A percentile compares a stretch with the other conserved stretches of the same genome.
phyloP scores from a whole-genome alignment of 2,888 invertebrate genomes.

The Halocaridina rubra region DNA sequence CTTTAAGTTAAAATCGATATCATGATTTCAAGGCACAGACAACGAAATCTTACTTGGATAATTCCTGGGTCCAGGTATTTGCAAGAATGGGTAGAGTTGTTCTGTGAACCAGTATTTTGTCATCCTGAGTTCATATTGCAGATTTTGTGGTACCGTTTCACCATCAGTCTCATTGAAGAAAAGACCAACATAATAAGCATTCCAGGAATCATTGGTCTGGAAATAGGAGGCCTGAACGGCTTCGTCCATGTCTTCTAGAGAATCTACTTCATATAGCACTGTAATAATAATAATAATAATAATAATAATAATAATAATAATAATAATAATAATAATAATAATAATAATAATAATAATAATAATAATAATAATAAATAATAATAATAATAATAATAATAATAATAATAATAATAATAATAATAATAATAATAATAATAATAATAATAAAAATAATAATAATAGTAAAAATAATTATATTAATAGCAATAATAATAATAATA shows the following conservation, averaged over 20 bases:
- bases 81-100: constrained; percentile 34
- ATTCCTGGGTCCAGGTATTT: constrained; percentile 52
- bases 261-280: not conserved
- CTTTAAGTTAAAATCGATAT: no score
- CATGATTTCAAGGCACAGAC: no score
- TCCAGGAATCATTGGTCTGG: not conserved
- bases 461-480: no score
- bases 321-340: no score
- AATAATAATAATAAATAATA: no score
- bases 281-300: not conserved
- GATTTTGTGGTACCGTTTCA: not conserved
- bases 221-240: constrained; percentile 41
- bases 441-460: not conserved
- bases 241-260: constrained; percentile 42
- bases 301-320: not conserved
- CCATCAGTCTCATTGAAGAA: constrained; percentile 36
- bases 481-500: no score
- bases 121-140: constrained; percentile 40
- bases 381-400: no score
- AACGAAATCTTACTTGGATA: constrained; percentile 22
- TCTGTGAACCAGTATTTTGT: constrained; percentile 43
- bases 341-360: no score
- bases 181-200: constrained; percentile 24
- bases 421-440: not conserved
- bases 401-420: not conserved